Conservation (phyloP, 2,888 invertebrate species). For the Sminthurides aquaticus region DNA sequence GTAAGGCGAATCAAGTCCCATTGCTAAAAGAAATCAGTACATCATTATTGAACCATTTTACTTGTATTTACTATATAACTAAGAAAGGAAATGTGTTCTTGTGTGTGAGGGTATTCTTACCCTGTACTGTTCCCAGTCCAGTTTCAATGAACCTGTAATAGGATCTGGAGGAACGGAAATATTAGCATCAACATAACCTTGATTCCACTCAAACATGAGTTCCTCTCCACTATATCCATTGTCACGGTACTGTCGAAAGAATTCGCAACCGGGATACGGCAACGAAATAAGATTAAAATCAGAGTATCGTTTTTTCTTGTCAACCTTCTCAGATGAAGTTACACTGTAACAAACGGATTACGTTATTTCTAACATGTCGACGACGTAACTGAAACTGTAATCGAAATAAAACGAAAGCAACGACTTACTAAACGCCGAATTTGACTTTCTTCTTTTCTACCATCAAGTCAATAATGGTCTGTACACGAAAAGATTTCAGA, state of each 20-base stretch:
- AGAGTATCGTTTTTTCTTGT: slow-evolving; percentile 65
- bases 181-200: slow-evolving; percentile 61
- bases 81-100: no score
- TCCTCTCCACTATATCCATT: slow-evolving; percentile 61
- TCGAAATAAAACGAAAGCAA: not conserved
- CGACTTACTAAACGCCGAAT: slow-evolving; percentile 66
- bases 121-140: slow-evolving; percentile 62
- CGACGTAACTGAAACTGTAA: no score
- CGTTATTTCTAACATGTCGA: no score
- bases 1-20: slow-evolving; percentile 68
- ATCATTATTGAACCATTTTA: no score
- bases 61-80: no score
- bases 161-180: slow-evolving; percentile 58
- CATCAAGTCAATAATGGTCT: slow-evolving; percentile 72
- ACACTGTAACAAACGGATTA: slow-evolving; percentile 56
- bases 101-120: no score
- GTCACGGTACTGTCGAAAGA: slow-evolving; percentile 66
- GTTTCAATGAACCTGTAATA: slow-evolving; percentile 50
- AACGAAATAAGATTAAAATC: slow-evolving; percentile 64
- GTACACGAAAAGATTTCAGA: slow-evolving; percentile 62
- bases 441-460: slow-evolving; percentile 77
- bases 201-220: slow-evolving; percentile 66
- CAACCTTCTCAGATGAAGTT: slow-evolving; percentile 74
- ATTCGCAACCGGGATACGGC: slow-evolving; percentile 78
- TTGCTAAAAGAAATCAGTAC: slow-evolving; percentile 23